A percentile compares a stretch with the other conserved stretches of the same genome.
Conservation (phyloP, 2,113 vertebrate species). For the Chamaetylas fuelleborni region DNA sequence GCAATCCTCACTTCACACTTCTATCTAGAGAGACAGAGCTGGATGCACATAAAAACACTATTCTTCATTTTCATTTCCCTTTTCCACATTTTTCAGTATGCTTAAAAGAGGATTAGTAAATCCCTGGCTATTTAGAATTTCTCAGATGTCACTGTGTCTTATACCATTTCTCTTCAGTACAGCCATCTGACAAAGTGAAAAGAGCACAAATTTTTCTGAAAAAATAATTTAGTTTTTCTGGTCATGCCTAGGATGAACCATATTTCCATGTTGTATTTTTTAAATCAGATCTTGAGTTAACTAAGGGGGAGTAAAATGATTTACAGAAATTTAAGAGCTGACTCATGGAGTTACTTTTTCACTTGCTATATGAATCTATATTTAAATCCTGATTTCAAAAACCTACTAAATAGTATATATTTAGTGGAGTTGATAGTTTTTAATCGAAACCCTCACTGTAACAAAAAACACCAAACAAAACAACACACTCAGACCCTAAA, state of each 20-base stretch:
- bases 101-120: constrained; percentile 33
- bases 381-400: background rate
- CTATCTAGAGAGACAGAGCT: background rate
- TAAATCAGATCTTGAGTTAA: background rate
- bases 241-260: background rate
- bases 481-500: background rate
- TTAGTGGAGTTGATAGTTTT: background rate
- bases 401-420: background rate
- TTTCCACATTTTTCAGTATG: background rate
- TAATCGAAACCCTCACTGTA: background rate
- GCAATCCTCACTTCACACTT: background rate
- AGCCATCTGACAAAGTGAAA: background rate
- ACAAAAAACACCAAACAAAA: fast-evolving
- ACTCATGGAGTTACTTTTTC: background rate
- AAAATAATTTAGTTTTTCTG: background rate
- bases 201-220: background rate
- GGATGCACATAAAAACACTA: background rate
- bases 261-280: background rate
- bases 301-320: background rate
- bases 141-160: constrained; percentile 6
- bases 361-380: background rate
- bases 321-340: background rate
- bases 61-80: background rate
- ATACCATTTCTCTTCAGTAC: background rate
- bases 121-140: background rate